Base-by-base conservation (phyloP, 2,797 vertebrate species). In the Hephaestus fuliginosus region DNA sequence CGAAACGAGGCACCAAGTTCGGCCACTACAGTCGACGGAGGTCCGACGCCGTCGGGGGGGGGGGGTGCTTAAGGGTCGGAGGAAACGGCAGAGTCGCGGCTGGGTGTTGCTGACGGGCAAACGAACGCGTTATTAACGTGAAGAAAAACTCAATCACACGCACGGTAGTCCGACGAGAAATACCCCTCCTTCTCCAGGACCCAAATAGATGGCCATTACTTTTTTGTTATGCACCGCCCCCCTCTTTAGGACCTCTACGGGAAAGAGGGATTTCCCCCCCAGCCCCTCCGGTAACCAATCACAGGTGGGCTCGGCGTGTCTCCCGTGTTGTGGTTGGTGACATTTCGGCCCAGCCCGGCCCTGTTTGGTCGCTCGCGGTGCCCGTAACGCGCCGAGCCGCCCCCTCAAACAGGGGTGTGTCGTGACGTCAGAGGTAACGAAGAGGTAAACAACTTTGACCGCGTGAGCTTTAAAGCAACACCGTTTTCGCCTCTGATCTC, bases 371-470 rank as follows among this genome's bases (percentile, higher is more conserved):
- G 1, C n/a, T 25, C 22, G 48, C 56, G 36, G 57, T 90, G 95
- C 84, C 88, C 77, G 30, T 95, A 77, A 91, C 67, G 12, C n/a
- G 46, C 13, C 63, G 83, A 5, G 4, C 86, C 86, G 82, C 89
- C 92, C 93, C 70, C 78, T 91, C 84, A 93, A 94, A 94, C 89
- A 93, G 96, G 96, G 96, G 96, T 96, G 96, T 96, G 96, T 96
- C 96, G 81, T 96, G 95, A 96, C 95, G 95, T 96, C 95, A 96
- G 91, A 94, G 92, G 93, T 92, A 93, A 92, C 90, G 86, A 92
- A 93, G 95, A 96, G 95, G 95, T 96, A 96, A 96, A 96, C 95
- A 96, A 95, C 95, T 95, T 93, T 94, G 94, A 95, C 94, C 95
- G 95, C 95, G 95, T 95, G 95, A 96, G 93, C 84, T 92, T 95